Base-by-base conservation (phyloP, 1,140 invertebrate genomes). In the Harpegnathos saltator region DNA sequence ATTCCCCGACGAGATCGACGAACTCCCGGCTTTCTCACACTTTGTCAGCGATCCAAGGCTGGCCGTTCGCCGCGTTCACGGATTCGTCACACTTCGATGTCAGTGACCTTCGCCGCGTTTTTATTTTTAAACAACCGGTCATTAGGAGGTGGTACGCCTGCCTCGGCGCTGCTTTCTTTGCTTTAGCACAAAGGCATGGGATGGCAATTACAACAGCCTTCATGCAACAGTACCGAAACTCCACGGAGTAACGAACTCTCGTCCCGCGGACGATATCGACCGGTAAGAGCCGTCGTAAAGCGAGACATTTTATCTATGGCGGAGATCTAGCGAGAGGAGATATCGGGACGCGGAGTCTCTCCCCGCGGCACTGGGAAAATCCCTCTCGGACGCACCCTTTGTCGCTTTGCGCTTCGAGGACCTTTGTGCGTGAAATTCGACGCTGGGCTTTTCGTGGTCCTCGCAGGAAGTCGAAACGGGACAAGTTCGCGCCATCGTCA, bases 61-160 rank as follows among this genome's bases (percentile, higher is more conserved):
- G 48, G 52, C 73, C 44, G 84, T 83, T 66, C 63, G 15, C 84
- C 58, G 56, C 80, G 74, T 89, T 85, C 80, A 61, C 74, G 71
- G 80, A 89, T 89, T 89, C 86, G 80, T 83, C 80, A 81, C 59
- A 83, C 83, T 54, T 75, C 72, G 22, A 62, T 77, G 87, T 89
- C 87, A 85, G 69, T 72, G 86, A 72, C 86, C 84, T 89, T 83
- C 62, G 33, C n/a, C 14, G 24, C 22, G 62, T 54, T 86, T 81
- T 87, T 88, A 88, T 88, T 88, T 88, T 88, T 85, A 85, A 85
- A 61, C 83, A 78, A 69, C 56, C 66, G 38, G 62, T 73, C 66
- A 82, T 87, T 87, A 84, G 71, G 44, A 54, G 54, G 59, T 33
- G 11, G 29, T 62, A 44, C 50, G 19, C 17, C 44, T 48, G 69